Base-by-base conservation (phyloP, 2,888 invertebrate genomes). In the Drosophila colorata region DNA sequence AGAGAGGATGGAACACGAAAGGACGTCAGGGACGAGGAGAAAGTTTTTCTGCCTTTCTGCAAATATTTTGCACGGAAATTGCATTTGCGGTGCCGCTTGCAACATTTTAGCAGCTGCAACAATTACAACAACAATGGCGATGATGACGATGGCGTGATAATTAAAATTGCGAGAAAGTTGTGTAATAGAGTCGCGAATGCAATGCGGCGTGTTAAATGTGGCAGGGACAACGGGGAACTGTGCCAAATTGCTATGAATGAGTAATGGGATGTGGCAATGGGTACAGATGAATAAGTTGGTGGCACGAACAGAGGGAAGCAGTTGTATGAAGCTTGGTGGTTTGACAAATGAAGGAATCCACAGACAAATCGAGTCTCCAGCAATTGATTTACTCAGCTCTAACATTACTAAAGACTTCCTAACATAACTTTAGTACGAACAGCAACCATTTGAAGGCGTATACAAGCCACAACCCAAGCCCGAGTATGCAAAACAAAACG, bases 21-120 rank as follows among this genome's bases (percentile, higher is more conserved):
- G 25, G 16, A 13, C 13, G 33, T 37, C 9, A 8, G 18, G 20
- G 37, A 49, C 35, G 37, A 49, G 57, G 51, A 49, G 38, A 51
- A 81, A 74, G 66, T 74, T 82, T 81, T 43, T 52, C 38, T 58
- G 51, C 63, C 66, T 84, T 82, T 87, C 69, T 80, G 68, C 38
- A 82, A 82, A 87, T 84, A 71, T 84, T 80, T 80, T 80, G 70
- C 66, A 74, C 69, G 71, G 71, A 87, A 82, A 77, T 84, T 86
- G 87, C 80, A 82, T 73, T 86, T 83, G 83, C 52, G 72, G 75
- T 78, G 63, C 63, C 28, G 48, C 20, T 63, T 60, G 59, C 61
- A 64, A 64, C 67, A 78, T 73, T 64, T 37, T 35, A 51, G 53
- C 49, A 55, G 49, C 49, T 44, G 72, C 72, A 77, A 58, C 72